Base-by-base conservation (phyloP, 2,797 vertebrate species). In the Danio aesculapii region DNA sequence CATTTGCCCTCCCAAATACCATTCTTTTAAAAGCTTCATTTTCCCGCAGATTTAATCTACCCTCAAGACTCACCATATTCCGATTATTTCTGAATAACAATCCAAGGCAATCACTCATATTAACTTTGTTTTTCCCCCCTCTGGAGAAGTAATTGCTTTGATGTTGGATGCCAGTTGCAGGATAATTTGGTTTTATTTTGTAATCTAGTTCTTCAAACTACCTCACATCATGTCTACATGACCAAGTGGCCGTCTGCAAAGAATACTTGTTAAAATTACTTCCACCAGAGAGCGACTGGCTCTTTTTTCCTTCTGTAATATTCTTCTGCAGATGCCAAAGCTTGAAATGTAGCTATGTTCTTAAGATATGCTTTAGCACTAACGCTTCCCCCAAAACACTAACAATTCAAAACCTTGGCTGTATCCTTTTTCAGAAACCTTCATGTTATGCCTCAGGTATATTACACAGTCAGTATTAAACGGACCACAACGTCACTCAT, bases 11-110 rank as follows among this genome's bases (percentile, higher is more conserved):
- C 61, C 55, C 13, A 76, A 74, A 81, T 74, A 76, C 53, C 58
- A 86, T 82, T 75, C 57, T 44, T 68, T 58, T 78, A 13, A 68
- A 75, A 17, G 39, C 81, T 70, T 10, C 8, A 70, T 52, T 59
- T 52, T 72, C n/a, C 21, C n/a, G 81, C 91, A 88, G 92, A 93
- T 94, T 93, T 95, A 94, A 94, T 94, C 92, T 92, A 91, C 91
- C 93, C 91, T 86, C 39, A 79, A 91, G 85, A 88, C 90, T 89
- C 92, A 94, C 94, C 86, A 84, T 77, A 83, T 88, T 70, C 52
- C n/a, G 87, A 57, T 90, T 87, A 30, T 77, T 84, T 78, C 79
- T 57, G 13, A 87, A 87, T 41, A 87, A 88, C 82, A 66, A 84
- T 19, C 82, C 76, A 85, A 87, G 67, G 87, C 83, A 87, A 75